Evolutionary conservation across 2,888 invertebrate genomes (phyloP), one percentile per base, ranked within the genome.

Genomic region (Colletes collaris): DNA sequence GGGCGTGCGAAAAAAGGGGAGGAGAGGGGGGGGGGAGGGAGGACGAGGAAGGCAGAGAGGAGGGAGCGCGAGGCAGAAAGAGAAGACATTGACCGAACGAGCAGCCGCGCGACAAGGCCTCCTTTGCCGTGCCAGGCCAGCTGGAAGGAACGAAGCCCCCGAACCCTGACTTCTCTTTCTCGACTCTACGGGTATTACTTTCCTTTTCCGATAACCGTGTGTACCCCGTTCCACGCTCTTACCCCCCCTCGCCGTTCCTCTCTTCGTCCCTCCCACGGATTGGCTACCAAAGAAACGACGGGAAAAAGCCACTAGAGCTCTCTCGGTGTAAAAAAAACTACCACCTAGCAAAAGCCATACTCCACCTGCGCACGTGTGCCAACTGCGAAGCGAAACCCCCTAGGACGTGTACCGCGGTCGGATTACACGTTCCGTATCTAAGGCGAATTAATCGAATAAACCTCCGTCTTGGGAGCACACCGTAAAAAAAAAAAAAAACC

Each of bases 61-160:
- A 84, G 79, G 86, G 86, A 82, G 87, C 85, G 84, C 79, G 85
- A 87, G 83, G 84, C 87, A 87, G 88, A 86, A 87, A 87, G 86
- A 89, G 87, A 90, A 93, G 93, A 93, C 92, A 92, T 92, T 92
- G 92, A 93, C 93, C 93, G 93, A 92, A 92, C 91, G 91, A 91
- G 91, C 90, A 91, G 89, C 89, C 91, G 90, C 90, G 88, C 90
- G 91, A 90, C 91, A 90, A 90, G 90, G 89, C 89, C 89, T 89
- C 82, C 87, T 88, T 86, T 83, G 83, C 71, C 74, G 75, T 87
- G 87, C 81, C 86, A 88, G 84, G 89, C 90, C 91, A 92, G 91
- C 91, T 91, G 91, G 89, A 89, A 90, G 86, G 78, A 85, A 72
- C 87, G 84, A 81, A 84, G 81, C 76, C 66, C 75, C 66, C 76